These are phyloP conservation scores for Porites cylindrica DNA, from an alignment of 92 coral and sea anemone genomes.

Conservation along the genomic window DNA sequence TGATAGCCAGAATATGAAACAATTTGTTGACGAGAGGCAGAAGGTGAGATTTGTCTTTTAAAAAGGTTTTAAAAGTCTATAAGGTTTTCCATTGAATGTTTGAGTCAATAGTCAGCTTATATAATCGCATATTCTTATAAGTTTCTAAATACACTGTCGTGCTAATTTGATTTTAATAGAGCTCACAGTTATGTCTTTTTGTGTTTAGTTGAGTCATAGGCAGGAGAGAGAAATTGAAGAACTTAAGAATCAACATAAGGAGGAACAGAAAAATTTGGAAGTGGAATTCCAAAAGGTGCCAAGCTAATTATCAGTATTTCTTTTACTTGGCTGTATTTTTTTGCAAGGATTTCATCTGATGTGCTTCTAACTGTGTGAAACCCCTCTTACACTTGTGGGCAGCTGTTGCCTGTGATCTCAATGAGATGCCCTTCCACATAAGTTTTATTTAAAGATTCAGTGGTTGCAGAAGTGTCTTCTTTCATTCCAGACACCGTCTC, in stretches of 20 bases:
- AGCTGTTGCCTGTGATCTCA: too few relatives aligned
- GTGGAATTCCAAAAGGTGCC: slow-evolving; percentile 80
- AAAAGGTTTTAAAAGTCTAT: too few relatives aligned
- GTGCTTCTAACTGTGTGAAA: too few relatives aligned
- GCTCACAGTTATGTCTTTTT: not conserved
- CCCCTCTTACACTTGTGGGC: too few relatives aligned
- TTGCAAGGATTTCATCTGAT: too few relatives aligned
- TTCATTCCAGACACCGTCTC: too few relatives aligned
- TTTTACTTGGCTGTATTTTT: not conserved
- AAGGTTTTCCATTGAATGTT: not conserved
- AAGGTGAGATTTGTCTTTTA: slow-evolving; percentile 53
- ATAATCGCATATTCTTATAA: too few relatives aligned
- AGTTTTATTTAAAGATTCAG: too few relatives aligned
- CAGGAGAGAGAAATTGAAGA: slow-evolving; percentile 92
- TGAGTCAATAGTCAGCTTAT: not conserved
- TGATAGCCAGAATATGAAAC: slow-evolving; percentile 84
- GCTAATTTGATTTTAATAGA: not conserved
- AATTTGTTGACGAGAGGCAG: slow-evolving; percentile 86
- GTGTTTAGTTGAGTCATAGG: slow-evolving; percentile 76
- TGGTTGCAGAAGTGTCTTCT: too few relatives aligned
- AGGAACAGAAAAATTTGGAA: slow-evolving; percentile 87
- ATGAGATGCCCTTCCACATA: too few relatives aligned
- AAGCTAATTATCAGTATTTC: not conserved
- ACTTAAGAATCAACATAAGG: slow-evolving; percentile 80
- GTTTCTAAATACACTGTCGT: not conserved